Base-by-base conservation (phyloP, 2,113 vertebrate genomes). In the Syrrhaptes paradoxus region DNA sequence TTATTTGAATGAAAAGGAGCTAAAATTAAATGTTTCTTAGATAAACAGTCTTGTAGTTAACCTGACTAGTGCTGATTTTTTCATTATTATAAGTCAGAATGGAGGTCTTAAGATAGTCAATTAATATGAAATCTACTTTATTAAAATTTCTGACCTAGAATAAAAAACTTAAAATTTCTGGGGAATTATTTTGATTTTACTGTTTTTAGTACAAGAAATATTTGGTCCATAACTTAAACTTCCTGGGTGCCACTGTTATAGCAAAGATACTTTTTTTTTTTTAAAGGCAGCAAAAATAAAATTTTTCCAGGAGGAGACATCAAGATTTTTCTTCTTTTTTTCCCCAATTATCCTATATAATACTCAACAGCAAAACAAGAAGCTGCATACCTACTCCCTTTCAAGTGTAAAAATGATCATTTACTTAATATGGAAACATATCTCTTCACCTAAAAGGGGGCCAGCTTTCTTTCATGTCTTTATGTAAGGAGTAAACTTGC, bases 21-120 rank as follows among this genome's bases (percentile, higher is more conserved):
- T 90, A 51, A 91, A 90, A 93, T 84, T 67, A 95, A 77, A 32
- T 88, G 24, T 90, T 80, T 94, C 36, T 72, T 91, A 91, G 71
- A 72, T 94, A 90, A 91, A 76, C 48, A 88, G 46, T 85, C 11
- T 54, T 76, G 21, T 66, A 41, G 31, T 85, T 93, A 85, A 90
- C 90, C 36, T 91, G 43, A 77, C 54, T 83, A 84, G 73, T 83
- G 36, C 43, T 85, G 71, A 66, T 92, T 79, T 93, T 55, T 71
- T 78, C 38, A 74, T 88, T 38, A 71, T 90, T 67, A 3, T 68
- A 79, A 79, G 20, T 85, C 61, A 36, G 49, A 83, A 54, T 61
- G 46, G 75, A 84, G 6, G 26, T 74, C 26, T 89, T 94, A 82
- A 87, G 75, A 63, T 75, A 77, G 32, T 29, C 10, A 88, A 7